Base-by-base conservation (phyloP, 1,140 invertebrate genomes). In the Hesperophylax magnus region DNA sequence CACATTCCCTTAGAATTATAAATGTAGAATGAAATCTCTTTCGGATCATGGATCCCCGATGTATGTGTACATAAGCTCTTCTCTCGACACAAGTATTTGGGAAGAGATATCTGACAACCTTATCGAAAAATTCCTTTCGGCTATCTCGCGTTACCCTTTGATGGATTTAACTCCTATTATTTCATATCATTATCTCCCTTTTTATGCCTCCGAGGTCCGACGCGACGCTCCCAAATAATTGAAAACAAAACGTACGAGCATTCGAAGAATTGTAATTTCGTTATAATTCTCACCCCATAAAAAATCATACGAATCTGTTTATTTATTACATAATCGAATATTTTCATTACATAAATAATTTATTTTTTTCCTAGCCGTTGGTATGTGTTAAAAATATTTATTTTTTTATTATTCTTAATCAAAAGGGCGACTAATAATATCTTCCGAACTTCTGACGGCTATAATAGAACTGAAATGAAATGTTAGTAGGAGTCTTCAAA, bases 121-220 rank as follows among this genome's bases (percentile, higher is more conserved):
- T 77, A 77, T 77, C 75, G 61, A 77, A 77, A 65, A 77, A 77
- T 77, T 77, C 75, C 61, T 65, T 61, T 77, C 75, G 75, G 75
- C 58, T 52, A 77, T 77, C 75, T 77, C 58, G 17, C n/a, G 39
- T 65, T 65, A 53, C 63, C 77, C 77, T 78, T 78, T 78, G 77
- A 78, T 67, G 77, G 54, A 69, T 78, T 78, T 54, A 78, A 78
- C 31, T 76, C 27, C 54, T 47, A 60, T 60, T 61, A 61, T 60
- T 75, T 75, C 47, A 71, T 71, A 52, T 76, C 74, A 76, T 76
- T 76, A 76, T 76, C 22, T 27, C 14, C n/a, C 69, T 54, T 67
- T 72, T 72, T 72, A 72, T 24, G 58, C 18, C 20, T 22, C 65
- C 60, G 5, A 15, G 60, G 27, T 34, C 34, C 24, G 24, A 20